phyloP scores from a whole-genome alignment of 2,888 invertebrate genomes.

The Danaus chrysippus region DNA sequence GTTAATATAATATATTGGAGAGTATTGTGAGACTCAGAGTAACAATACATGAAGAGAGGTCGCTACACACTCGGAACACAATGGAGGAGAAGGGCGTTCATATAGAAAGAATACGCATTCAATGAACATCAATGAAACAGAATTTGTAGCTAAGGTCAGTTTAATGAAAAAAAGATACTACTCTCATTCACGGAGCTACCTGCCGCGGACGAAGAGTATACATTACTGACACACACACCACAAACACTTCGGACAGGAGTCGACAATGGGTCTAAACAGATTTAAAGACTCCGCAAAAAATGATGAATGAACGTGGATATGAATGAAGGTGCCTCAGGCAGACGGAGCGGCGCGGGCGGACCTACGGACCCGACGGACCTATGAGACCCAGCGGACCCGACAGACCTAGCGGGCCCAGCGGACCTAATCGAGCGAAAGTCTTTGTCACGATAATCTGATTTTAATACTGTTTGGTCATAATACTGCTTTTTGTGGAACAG shows the following conservation, averaged over 20 bases:
- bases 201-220: conserved; percentile 37
- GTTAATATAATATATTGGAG: no score
- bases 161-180: conserved; percentile 24
- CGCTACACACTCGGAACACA: not conserved
- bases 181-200: conserved; percentile 24
- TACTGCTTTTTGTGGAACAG: no score
- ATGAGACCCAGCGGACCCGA: no score
- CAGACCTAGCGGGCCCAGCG: not conserved
- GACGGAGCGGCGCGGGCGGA: conserved; percentile 42
- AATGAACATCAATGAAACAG: conserved; percentile 21
- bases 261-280: conserved; percentile 18
- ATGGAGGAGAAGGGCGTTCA: not conserved
- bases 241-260: conserved; percentile 32
- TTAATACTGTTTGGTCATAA: not conserved
- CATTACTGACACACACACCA: conserved; percentile 47
- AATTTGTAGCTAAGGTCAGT: conserved; percentile 24
- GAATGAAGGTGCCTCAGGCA: conserved; percentile 40
- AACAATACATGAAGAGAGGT: not conserved
- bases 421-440: conserved; percentile 1
- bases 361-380: no score
- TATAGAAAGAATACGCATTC: conserved; percentile 1
- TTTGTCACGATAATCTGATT: conserved; percentile 1
- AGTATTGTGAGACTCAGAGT: not conserved
- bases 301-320: conserved; percentile 40
- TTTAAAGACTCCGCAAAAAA: conserved; percentile 18